Evolutionary conservation across 2,888 invertebrate species (phyloP).

Genomic region (Desoria tigrina): DNA sequence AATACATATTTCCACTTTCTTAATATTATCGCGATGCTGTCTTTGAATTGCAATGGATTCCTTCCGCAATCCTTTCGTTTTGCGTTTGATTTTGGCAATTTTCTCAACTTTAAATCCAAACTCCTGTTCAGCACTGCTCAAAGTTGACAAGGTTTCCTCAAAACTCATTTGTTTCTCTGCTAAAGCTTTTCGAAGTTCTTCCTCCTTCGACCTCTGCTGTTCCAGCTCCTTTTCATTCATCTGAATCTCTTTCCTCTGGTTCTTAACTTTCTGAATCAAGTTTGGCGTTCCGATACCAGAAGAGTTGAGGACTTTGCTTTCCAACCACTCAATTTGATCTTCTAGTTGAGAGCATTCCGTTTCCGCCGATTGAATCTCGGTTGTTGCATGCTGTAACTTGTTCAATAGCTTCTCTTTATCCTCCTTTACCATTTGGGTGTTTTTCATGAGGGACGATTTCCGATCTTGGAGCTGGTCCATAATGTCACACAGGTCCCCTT

Average conservation of each 20-base stretch:
- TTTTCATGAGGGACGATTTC: constrained; percentile 50
- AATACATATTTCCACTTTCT: constrained; percentile 4
- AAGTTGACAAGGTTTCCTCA: constrained; percentile 84
- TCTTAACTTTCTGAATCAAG: constrained; percentile 69
- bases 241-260: constrained; percentile 78
- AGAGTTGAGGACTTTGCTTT: constrained; percentile 89
- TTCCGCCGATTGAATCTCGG: constrained; percentile 34
- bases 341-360: constrained; percentile 63
- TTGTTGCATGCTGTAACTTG: constrained; percentile 23
- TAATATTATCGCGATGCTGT: constrained; percentile 58
- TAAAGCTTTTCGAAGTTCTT: constrained; percentile 91
- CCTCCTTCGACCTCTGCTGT: constrained; percentile 72
- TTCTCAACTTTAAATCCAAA: constrained; percentile 94
- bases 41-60: constrained; percentile 86
- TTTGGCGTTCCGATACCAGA: too few species aligned
- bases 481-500: constrained; percentile 34
- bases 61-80: constrained; percentile 85
- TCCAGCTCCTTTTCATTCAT: constrained; percentile 69
- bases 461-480: constrained; percentile 42
- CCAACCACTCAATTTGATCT: constrained; percentile 77
- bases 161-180: constrained; percentile 92
- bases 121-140: constrained; percentile 88
- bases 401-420: constrained; percentile 53
- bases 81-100: constrained; percentile 84
- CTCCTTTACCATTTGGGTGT: constrained; percentile 59